phyloP scores from a whole-genome alignment of 92 coral and sea anemone species.

The Phymanthus crucifer region DNA sequence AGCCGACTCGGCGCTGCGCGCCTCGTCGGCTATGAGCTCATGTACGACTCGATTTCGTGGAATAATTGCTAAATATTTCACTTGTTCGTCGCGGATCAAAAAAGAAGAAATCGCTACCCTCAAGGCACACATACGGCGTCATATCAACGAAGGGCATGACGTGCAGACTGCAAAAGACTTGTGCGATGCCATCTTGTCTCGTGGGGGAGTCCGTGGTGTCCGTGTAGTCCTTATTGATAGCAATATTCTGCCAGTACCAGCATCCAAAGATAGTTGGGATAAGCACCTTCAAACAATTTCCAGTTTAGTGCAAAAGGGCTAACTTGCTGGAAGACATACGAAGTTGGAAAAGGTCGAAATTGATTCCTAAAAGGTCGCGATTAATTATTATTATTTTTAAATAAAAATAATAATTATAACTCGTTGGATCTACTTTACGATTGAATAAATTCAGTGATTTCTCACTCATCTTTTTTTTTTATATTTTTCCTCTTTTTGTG shows the following conservation, averaged over 20 bases:
- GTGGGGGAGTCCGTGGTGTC: neutral
- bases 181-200: neutral
- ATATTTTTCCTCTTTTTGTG: neutral
- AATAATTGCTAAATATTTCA: too few relatives aligned
- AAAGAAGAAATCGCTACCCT: neutral
- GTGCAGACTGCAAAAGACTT: neutral
- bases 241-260: neutral
- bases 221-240: neutral
- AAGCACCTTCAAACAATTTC: constrained; percentile 8
- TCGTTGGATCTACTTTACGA: too few relatives aligned
- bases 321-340: neutral
- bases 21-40: too few relatives aligned
- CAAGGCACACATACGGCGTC: neutral
- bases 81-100: too few relatives aligned
- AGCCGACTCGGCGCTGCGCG: too few relatives aligned
- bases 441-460: too few relatives aligned
- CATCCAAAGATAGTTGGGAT: too few relatives aligned
- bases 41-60: too few relatives aligned
- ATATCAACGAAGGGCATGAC: neutral
- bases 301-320: neutral
- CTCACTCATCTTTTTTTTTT: too few relatives aligned
- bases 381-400: too few relatives aligned
- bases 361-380: too few relatives aligned
- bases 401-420: too few relatives aligned
- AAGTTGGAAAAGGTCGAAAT: neutral